Evolutionary conservation across 2,113 vertebrate genomes (phyloP).

Genomic region (Apteryx owenii): DNA sequence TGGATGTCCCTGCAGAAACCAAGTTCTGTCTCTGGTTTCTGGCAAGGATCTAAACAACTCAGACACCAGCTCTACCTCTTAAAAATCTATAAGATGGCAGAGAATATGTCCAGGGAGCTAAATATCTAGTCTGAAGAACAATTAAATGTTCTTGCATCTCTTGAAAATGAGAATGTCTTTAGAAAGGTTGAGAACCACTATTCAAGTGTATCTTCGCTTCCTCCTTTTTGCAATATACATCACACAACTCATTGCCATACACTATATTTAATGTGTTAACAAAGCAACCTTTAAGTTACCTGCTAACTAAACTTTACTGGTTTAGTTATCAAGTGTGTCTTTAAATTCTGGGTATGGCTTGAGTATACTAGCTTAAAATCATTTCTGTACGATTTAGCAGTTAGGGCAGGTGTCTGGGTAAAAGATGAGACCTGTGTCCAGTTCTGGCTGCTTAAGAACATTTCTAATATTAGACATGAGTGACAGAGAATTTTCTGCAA

Average conservation of each 20-base stretch:
- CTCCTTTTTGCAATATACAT: background rate
- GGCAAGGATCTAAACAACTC: background rate
- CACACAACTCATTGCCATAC: background rate
- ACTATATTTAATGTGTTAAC: accelerated
- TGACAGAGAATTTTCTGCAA: background rate
- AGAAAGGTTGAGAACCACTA: background rate
- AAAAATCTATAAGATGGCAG: background rate
- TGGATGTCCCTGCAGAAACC: background rate
- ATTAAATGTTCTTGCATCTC: background rate
- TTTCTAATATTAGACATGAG: background rate
- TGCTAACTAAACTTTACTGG: background rate
- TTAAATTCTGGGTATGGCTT: background rate
- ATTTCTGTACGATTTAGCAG: background rate
- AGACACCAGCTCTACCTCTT: background rate
- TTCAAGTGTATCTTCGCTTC: background rate
- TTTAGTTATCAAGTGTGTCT: background rate
- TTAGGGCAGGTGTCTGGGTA: background rate
- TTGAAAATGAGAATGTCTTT: background rate
- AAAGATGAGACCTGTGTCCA: background rate
- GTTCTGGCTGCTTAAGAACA: background rate
- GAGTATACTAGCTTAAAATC: background rate
- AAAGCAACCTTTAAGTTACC: background rate
- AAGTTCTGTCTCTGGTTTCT: background rate
- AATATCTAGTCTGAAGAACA: background rate
- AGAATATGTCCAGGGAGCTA: background rate